These are phyloP conservation scores for Tanytarsus gracilentus DNA, from an alignment of 2,888 invertebrate genomes.

Conservation along the genomic window DNA sequence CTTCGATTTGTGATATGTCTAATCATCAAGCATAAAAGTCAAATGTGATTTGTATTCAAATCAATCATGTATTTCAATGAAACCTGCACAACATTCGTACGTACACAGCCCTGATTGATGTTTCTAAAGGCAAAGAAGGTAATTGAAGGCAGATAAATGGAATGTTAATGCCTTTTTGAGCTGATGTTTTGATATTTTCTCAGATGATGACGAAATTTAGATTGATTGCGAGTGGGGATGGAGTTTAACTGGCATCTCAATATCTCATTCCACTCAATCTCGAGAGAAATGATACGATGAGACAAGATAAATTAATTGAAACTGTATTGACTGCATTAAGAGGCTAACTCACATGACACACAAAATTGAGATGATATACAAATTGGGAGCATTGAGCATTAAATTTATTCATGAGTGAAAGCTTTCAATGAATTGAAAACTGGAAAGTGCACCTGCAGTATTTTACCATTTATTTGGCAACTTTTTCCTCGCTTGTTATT, in stretches of 20 bases:
- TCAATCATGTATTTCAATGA: constrained; percentile 21
- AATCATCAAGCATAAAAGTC: constrained; percentile 20
- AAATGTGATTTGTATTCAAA: constrained; percentile 26
- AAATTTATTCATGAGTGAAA: constrained; percentile 5
- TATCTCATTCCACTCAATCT: background rate
- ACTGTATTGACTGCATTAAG: background rate
- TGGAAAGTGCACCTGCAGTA: background rate
- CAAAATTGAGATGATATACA: background rate
- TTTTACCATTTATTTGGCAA: no score
- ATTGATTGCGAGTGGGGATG: no score
- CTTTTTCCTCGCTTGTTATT: no score
- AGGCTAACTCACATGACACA: background rate
- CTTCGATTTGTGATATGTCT: background rate
- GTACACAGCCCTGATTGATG: no score
- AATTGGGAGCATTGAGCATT: background rate
- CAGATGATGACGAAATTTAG: no score
- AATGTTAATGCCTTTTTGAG: no score
- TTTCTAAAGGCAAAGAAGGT: background rate
- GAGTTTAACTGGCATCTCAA: background rate
- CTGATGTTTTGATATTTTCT: no score
- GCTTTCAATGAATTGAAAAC: constrained; percentile 1
- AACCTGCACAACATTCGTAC: constrained; percentile 6
- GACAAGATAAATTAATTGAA: constrained; percentile 8
- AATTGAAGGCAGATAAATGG: no score
- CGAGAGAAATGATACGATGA: background rate